Conservation (phyloP, 2,797 vertebrate species). For the Ptychobarbus kaznakovi region DNA sequence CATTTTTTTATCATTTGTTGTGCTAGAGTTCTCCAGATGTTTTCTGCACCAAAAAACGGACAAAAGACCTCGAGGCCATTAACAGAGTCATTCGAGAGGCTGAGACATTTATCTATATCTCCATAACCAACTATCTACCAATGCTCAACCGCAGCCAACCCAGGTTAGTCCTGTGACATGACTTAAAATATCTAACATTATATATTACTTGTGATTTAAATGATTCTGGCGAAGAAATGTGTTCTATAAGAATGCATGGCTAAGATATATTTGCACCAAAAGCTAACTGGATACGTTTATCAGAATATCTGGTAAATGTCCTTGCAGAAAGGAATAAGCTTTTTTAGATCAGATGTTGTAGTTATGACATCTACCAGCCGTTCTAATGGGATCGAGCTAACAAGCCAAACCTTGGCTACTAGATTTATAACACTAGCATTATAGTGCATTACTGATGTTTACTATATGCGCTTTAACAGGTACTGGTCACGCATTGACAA, state of each 20-base stretch:
- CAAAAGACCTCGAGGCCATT: conserved; percentile 91
- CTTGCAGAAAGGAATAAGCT: neutral
- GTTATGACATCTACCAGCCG: neutral
- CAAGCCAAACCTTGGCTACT: neutral
- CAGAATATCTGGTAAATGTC: neutral
- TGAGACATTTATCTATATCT: conserved; percentile 89
- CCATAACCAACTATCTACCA: conserved; percentile 91
- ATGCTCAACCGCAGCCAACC: conserved; percentile 80
- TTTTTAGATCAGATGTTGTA: neutral
- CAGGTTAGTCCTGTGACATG: conserved; percentile 75
- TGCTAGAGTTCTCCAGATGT: conserved; percentile 91
- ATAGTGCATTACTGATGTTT: neutral
- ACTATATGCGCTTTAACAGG: conserved; percentile 65
- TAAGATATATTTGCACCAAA: neutral
- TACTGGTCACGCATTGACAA: conserved; percentile 95
- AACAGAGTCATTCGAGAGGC: conserved; percentile 90
- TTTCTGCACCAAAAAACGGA: conserved; percentile 91
- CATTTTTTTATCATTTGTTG: neutral
- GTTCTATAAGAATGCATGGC: neutral
- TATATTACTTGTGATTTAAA: neutral
- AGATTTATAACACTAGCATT: neutral
- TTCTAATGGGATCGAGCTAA: neutral
- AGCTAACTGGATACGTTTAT: neutral
- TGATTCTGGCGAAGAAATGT: neutral
- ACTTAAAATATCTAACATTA: neutral